Percentiles rank a stretch among this genome's conserved stretches.
Evolutionary conservation across 2,888 invertebrate species (phyloP).

Genomic region (Andricus quercusramuli): DNA sequence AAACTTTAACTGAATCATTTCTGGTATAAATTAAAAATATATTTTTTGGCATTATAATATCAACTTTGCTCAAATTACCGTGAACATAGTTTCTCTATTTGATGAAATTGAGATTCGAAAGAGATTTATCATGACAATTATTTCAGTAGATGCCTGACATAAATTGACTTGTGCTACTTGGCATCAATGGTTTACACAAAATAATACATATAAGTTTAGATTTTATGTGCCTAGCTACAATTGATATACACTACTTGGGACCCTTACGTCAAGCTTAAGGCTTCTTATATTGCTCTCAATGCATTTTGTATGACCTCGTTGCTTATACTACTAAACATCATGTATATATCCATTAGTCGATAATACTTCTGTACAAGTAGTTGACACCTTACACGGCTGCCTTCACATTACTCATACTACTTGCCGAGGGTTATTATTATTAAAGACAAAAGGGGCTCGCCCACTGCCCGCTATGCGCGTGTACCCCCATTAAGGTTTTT

Average conservation of each 20-base stretch:
- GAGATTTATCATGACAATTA: neutral
- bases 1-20: slow-evolving; percentile 17
- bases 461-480: too few relatives aligned
- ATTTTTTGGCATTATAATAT: neutral
- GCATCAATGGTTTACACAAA: neutral
- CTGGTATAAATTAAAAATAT: neutral
- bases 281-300: neutral
- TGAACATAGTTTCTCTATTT: neutral
- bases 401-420: too few relatives aligned
- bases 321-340: neutral
- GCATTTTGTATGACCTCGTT: neutral
- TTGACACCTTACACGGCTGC: neutral
- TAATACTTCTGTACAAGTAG: neutral
- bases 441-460: too few relatives aligned
- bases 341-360: neutral
- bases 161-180: neutral
- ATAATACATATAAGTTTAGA: neutral
- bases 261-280: too few relatives aligned
- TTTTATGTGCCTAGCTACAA: neutral
- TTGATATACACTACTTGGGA: neutral
- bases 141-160: neutral
- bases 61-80: neutral
- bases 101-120: neutral
- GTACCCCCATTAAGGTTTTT: too few relatives aligned
- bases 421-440: too few relatives aligned